These are phyloP conservation scores for Melolontha melolontha DNA, from an alignment of 2,888 invertebrate genomes.

Conservation along the genomic window DNA sequence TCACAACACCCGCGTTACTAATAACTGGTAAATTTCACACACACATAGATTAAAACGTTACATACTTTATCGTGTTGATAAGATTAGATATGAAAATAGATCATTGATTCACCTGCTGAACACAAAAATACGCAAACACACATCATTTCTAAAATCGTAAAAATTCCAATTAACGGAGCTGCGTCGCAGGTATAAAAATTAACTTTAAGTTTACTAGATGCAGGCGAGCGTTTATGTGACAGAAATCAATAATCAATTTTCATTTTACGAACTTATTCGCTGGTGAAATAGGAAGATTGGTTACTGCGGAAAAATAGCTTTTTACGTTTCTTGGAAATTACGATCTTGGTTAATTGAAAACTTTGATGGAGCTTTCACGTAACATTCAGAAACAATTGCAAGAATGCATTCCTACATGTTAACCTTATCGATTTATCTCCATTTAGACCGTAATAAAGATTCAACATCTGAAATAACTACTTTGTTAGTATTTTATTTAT, in stretches of 20 bases:
- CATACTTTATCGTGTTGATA: conserved; percentile 14
- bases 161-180: no score
- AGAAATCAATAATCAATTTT: conserved; percentile 9
- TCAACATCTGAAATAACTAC: no score
- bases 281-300: not conserved
- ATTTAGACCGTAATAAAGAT: not conserved
- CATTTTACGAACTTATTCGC: conserved; percentile 12
- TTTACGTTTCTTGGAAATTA: conserved; percentile 14
- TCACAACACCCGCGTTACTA: conserved; percentile 12
- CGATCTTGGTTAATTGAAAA: not conserved
- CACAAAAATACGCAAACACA: conserved; percentile 1
- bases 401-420: no score
- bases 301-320: not conserved
- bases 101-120: conserved; percentile 44
- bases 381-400: no score
- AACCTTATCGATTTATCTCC: not conserved
- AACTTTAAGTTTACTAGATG: conserved; percentile 2
- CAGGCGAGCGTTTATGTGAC: not conserved
- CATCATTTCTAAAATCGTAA: no score
- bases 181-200: no score
- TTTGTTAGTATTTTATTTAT: no score
- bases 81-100: conserved; percentile 47
- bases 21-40: not conserved
- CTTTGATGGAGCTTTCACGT: no score
- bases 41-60: not conserved